phyloP scores from a whole-genome alignment of 2,797 vertebrate genomes.

The Sandelia bainsii region DNA sequence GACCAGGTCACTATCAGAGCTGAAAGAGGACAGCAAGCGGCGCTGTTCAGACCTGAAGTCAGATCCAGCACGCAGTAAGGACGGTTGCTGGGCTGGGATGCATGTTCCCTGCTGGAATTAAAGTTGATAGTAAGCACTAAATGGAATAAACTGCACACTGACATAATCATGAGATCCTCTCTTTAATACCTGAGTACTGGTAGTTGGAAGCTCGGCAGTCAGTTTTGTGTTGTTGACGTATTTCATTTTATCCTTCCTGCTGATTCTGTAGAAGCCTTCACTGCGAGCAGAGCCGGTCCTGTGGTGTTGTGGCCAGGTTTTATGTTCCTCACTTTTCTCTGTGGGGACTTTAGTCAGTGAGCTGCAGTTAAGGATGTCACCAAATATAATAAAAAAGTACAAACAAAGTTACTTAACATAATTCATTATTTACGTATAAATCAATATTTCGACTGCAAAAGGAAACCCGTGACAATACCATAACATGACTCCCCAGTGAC shows the following conservation, averaged over 20 bases:
- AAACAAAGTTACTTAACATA: neutral
- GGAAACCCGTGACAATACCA: neutral
- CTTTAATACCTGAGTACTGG: conserved; percentile 87
- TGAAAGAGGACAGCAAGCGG: conserved; percentile 94
- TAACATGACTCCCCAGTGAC: neutral
- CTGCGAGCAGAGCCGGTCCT: conserved; percentile 92
- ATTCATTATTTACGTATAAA: neutral
- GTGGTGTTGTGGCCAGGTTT: conserved; percentile 86
- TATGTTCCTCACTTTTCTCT: conserved; percentile 85
- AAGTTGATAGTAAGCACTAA: neutral
- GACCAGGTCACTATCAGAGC: conserved; percentile 95
- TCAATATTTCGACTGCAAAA: neutral
- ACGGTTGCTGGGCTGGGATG: conserved; percentile 86
- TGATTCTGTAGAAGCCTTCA: conserved; percentile 96
- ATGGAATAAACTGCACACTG: neutral
- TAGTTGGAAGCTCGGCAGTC: conserved; percentile 82
- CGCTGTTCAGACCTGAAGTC: conserved; percentile 95
- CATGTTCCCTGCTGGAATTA: conserved; percentile 83
- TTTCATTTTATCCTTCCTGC: conserved; percentile 92
- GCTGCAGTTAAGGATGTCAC: conserved; percentile 84
- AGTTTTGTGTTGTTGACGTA: conserved; percentile 88
- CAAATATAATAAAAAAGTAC: neutral
- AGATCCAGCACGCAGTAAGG: conserved; percentile 91
- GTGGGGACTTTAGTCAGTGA: conserved; percentile 89
- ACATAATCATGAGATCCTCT: neutral